These are phyloP conservation scores for Amniataba percoides DNA, from an alignment of 2,797 vertebrate genomes.

Conservation along the genomic window DNA sequence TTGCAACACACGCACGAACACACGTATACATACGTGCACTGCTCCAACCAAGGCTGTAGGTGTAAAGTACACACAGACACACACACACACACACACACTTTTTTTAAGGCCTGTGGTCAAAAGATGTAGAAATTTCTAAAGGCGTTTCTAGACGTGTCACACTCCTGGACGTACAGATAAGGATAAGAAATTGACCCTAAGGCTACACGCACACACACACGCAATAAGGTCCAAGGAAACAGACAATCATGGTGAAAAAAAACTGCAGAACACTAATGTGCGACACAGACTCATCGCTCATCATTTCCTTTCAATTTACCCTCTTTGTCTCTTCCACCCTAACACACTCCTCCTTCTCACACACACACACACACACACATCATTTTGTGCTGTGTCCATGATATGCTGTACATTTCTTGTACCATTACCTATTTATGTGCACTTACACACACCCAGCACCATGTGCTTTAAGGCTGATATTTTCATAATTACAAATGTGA, in stretches of 20 bases:
- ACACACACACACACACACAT: slow-evolving; percentile 42
- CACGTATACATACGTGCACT: slow-evolving; percentile 39
- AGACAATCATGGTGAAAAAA: slow-evolving; percentile 61
- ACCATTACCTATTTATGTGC: slow-evolving; percentile 20
- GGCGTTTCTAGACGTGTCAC: slow-evolving; percentile 60
- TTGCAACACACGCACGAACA: slow-evolving; percentile 27
- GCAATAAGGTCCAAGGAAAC: slow-evolving; percentile 55
- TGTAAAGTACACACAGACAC: slow-evolving; percentile 27
- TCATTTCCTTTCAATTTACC: slow-evolving; percentile 83
- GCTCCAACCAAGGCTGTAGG: slow-evolving; percentile 33
- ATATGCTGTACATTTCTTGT: slow-evolving; percentile 25
- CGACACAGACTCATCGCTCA: slow-evolving; percentile 83
- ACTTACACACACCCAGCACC: not conserved
- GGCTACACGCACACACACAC: slow-evolving; percentile 37
- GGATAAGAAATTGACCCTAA: slow-evolving; percentile 54
- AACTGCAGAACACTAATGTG: slow-evolving; percentile 75
- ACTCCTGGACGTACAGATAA: slow-evolving; percentile 64
- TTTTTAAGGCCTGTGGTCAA: slow-evolving; percentile 52
- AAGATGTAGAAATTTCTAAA: slow-evolving; percentile 66
- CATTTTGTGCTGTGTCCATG: slow-evolving; percentile 15
- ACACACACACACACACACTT: slow-evolving; percentile 23
- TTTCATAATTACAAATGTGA: slow-evolving; percentile 43
- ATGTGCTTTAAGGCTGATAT: slow-evolving; percentile 8
- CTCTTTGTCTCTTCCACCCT: slow-evolving; percentile 76
- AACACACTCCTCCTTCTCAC: slow-evolving; percentile 51